Percentiles rank a stretch among this genome's conserved stretches.
Conservation (phyloP, 2,888 invertebrate species). For the Heliconius cydno region DNA sequence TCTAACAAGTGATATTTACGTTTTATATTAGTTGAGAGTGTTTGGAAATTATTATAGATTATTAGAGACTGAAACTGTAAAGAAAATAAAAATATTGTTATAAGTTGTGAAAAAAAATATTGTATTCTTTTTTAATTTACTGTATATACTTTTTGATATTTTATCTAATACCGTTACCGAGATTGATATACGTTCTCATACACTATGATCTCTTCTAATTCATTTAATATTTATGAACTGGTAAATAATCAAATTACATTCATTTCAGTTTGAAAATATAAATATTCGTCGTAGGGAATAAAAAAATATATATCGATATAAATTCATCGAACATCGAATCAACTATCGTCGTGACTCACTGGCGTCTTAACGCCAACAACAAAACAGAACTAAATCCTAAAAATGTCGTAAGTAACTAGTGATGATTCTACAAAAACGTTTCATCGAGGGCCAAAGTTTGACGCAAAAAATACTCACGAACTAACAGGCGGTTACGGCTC, state of each 20-base stretch:
- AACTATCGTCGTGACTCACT: conserved; percentile 78
- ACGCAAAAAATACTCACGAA: conserved; percentile 63
- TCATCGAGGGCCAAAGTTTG: conserved; percentile 64
- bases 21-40: background rate
- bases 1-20: background rate
- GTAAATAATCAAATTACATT: too few species aligned
- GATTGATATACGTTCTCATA: too few species aligned
- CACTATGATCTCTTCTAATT: too few species aligned
- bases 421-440: conserved; percentile 70
- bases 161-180: background rate
- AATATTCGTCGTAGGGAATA: too few species aligned
- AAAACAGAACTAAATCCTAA: conserved; percentile 65
- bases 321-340: conserved; percentile 63
- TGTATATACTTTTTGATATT: background rate
- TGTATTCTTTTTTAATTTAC: too few species aligned
- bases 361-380: conserved; percentile 81
- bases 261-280: too few species aligned
- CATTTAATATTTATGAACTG: too few species aligned
- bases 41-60: background rate
- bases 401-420: conserved; percentile 72
- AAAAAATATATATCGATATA: conserved; percentile 34
- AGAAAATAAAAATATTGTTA: background rate
- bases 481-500: conserved; percentile 67
- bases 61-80: background rate
- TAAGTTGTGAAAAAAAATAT: background rate